Conservation (phyloP, 2,797 vertebrate genomes). For the Silurus lanzhouensis region DNA sequence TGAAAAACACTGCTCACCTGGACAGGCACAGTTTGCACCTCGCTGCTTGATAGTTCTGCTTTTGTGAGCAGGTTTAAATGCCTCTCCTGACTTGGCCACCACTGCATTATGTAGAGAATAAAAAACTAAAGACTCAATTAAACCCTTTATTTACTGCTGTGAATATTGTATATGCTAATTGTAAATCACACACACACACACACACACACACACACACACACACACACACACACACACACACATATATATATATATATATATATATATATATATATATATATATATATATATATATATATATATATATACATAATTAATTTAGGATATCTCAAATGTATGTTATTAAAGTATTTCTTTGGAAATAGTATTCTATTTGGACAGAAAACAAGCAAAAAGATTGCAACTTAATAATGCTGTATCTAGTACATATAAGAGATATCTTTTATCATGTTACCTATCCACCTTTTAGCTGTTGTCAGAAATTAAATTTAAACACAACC, state of each 20-base stretch:
- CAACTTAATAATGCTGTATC: neutral
- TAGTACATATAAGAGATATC: neutral
- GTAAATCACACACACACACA: neutral
- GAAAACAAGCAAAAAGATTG: neutral
- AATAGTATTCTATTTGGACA: neutral
- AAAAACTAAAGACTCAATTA: neutral
- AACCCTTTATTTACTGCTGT: neutral
- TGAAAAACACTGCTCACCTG: slow-evolving; percentile 53
- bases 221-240: no score
- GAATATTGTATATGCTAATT: neutral
- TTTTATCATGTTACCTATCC: neutral
- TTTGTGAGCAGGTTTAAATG: neutral
- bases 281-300: no score
- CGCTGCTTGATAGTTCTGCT: neutral
- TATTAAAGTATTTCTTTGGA: no score
- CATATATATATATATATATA: no score
- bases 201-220: no score
- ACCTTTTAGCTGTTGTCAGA: neutral
- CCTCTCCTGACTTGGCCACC: neutral
- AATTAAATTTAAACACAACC: neutral
- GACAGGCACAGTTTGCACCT: slow-evolving; percentile 48
- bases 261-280: no score
- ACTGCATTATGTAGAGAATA: slow-evolving; percentile 47
- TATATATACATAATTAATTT: no score
- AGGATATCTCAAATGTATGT: no score